Percentiles rank a stretch among this genome's conserved stretches.
phyloP scores from a whole-genome alignment of 2,888 invertebrate species.

The Noctuana brunneofusca region DNA sequence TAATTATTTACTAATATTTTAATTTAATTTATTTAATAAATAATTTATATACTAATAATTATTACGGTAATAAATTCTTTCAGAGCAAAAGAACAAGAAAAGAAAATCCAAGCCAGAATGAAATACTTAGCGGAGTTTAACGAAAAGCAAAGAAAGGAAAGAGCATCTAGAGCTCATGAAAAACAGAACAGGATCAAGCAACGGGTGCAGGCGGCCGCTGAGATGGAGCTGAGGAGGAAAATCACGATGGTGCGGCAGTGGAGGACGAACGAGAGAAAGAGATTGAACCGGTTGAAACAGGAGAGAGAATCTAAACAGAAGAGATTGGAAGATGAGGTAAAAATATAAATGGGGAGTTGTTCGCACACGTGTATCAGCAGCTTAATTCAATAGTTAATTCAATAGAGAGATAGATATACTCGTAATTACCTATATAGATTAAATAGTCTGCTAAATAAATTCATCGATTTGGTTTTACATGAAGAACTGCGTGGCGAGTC shows the following conservation, averaged over 20 bases:
- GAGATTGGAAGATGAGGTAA: slow-evolving; percentile 61
- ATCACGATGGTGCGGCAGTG: slow-evolving; percentile 75
- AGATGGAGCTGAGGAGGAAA: slow-evolving; percentile 71
- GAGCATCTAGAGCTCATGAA: slow-evolving; percentile 57
- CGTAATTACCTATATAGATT: too few relatives aligned
- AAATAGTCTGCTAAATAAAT: too few relatives aligned
- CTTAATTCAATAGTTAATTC: too few relatives aligned
- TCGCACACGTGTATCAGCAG: too few relatives aligned
- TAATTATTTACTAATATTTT: too few relatives aligned
- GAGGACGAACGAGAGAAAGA: slow-evolving; percentile 69
- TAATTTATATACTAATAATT: too few relatives aligned
- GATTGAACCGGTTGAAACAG: slow-evolving; percentile 58
- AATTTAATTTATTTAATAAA: too few relatives aligned
- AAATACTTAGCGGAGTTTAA: slow-evolving; percentile 66
- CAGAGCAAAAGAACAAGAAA: slow-evolving; percentile 71
- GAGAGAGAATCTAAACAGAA: slow-evolving; percentile 61
- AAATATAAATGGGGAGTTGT: too few relatives aligned
- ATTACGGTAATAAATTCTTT: not conserved
- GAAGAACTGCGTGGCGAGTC: too few relatives aligned
- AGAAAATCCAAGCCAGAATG: slow-evolving; percentile 66
- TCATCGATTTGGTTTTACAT: too few relatives aligned
- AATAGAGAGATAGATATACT: too few relatives aligned
- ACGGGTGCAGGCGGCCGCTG: slow-evolving; percentile 70
- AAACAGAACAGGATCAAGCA: slow-evolving; percentile 68
- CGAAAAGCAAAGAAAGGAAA: slow-evolving; percentile 62